A percentile compares a stretch with the other conserved stretches of the same genome.
These are phyloP conservation scores for Sylvia atricapilla DNA, from an alignment of 2,113 vertebrate genomes.

Conservation along the genomic window DNA sequence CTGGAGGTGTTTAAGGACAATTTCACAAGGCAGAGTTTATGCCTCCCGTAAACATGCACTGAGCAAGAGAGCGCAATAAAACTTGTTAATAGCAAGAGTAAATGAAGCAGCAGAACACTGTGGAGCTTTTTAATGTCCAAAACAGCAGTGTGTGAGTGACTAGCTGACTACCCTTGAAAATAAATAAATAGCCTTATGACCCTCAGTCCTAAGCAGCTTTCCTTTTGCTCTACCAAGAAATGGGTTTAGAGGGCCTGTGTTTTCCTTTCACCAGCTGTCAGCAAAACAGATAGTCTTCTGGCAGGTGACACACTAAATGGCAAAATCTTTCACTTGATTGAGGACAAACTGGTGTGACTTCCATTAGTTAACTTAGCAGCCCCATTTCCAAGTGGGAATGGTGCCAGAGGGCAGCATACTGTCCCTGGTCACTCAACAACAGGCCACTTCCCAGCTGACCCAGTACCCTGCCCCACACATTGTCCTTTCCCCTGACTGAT, in stretches of 20 bases:
- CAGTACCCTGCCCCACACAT: not conserved
- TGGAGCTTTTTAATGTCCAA: not conserved
- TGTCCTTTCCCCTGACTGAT: not conserved
- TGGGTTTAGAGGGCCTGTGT: not conserved
- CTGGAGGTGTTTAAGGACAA: not conserved
- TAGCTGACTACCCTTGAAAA: not conserved
- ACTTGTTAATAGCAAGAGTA: not conserved
- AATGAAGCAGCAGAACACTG: not conserved
- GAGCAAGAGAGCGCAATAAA: not conserved
- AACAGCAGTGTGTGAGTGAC: not conserved
- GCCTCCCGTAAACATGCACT: not conserved
- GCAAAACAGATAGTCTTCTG: not conserved
- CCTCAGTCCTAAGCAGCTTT: not conserved
- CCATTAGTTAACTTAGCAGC: not conserved
- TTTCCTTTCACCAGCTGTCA: not conserved
- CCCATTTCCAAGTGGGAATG: not conserved
- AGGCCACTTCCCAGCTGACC: not conserved
- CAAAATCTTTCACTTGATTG: not conserved
- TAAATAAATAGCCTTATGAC: not conserved
- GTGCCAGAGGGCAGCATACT: accelerated
- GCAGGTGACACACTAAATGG: not conserved
- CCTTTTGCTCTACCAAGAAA: not conserved
- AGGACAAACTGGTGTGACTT: not conserved
- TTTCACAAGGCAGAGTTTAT: not conserved
- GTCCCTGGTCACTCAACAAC: not conserved